Percentiles rank a stretch among this genome's conserved stretches.
Evolutionary conservation across 1,140 invertebrate genomes (phyloP).

Genomic region (Lamellibrachia luymesi): DNA sequence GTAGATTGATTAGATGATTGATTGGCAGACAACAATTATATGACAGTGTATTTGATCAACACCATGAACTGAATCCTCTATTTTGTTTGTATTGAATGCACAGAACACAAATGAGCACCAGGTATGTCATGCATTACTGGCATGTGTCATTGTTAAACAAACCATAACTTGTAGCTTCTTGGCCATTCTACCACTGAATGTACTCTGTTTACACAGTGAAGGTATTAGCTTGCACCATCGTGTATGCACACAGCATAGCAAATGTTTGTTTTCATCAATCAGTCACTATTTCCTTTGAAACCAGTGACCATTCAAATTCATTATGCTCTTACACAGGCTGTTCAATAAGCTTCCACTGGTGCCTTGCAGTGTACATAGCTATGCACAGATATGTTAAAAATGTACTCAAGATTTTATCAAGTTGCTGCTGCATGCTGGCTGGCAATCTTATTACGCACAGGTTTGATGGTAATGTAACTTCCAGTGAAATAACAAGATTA

Average conservation of each 20-base stretch:
- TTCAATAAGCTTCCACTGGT: not conserved
- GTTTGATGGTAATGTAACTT: not conserved
- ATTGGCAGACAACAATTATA: not conserved
- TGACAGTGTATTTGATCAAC: not conserved
- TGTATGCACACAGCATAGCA: not conserved
- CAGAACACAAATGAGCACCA: not conserved
- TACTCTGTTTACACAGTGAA: not conserved
- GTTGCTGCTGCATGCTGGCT: not conserved
- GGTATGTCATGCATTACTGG: not conserved
- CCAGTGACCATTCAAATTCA: not conserved
- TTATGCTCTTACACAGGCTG: not conserved
- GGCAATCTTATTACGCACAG: not conserved
- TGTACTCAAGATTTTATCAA: not conserved
- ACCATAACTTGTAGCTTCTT: not conserved
- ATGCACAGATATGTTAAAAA: not conserved
- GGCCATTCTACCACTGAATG: not conserved
- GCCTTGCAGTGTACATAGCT: not conserved
- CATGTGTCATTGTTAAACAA: not conserved
- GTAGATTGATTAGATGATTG: not conserved
- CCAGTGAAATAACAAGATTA: not conserved
- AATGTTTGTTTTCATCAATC: conserved; percentile 5
- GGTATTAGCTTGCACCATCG: not conserved
- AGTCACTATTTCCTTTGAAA: not conserved
- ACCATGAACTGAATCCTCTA: not conserved
- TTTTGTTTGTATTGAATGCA: not conserved